These are phyloP conservation scores for Microctenopoma stevenorrisi DNA, from an alignment of 2,797 vertebrate species.

Conservation along the genomic window DNA sequence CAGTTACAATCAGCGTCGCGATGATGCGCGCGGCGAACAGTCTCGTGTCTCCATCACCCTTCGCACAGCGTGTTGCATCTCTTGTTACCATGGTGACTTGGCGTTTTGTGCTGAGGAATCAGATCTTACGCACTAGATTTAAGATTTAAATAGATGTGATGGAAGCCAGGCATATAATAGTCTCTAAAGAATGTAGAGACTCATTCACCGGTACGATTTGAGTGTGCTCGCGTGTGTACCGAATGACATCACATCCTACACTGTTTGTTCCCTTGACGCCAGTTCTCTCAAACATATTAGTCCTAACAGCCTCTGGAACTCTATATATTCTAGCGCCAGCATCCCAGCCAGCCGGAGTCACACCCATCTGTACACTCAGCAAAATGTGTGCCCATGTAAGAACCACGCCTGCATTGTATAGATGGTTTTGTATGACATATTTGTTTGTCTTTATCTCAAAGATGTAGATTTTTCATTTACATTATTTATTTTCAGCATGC, in stretches of 20 bases:
- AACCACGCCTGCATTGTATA: slow-evolving; percentile 25
- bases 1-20: slow-evolving; percentile 17
- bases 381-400: slow-evolving; percentile 20
- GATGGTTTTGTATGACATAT: not conserved
- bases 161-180: not conserved
- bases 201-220: slow-evolving; percentile 2
- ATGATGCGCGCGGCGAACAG: slow-evolving; percentile 26
- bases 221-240: slow-evolving; percentile 11
- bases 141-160: slow-evolving; percentile 3
- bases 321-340: not conserved
- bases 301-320: not conserved
- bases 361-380: slow-evolving; percentile 45
- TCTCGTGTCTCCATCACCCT: slow-evolving; percentile 47
- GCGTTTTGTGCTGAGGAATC: slow-evolving; percentile 73
- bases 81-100: slow-evolving; percentile 86
- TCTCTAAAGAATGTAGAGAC: not conserved
- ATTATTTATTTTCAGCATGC: not conserved
- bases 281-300: not conserved
- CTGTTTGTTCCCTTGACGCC: slow-evolving; percentile 11
- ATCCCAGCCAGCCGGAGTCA: slow-evolving; percentile 27
- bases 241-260: slow-evolving; percentile 24
- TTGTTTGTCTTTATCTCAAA: too few relatives aligned
- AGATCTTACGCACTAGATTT: slow-evolving; percentile 33
- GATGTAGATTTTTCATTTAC: too few relatives aligned
- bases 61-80: slow-evolving; percentile 74